Evolutionary conservation across 1,140 invertebrate genomes (phyloP), one percentile per base, ranked within the genome.

Genomic region (Theocolax elegans): DNA sequence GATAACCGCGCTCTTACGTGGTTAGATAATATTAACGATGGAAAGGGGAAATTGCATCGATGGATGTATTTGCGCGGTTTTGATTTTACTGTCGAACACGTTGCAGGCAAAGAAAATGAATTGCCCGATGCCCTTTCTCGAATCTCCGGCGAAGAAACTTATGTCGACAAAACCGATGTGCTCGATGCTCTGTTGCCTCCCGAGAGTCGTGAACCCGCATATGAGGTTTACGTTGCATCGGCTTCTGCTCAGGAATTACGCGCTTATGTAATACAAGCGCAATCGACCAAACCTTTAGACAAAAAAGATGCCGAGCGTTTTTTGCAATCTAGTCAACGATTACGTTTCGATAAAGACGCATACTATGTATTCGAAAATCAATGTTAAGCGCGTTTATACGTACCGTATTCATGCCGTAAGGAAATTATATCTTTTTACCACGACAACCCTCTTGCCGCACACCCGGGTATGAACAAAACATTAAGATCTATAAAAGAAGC

Each of bases 1-100:
- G n/a, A n/a, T n/a, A n/a, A n/a, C n/a, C n/a, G n/a, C n/a, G n/a
- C n/a, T n/a, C n/a, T n/a, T n/a, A n/a, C n/a, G n/a, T n/a, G n/a
- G n/a, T n/a, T n/a, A n/a, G n/a, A 72, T 42, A 27, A 62, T 13
- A 17, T 67, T 6, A 51, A 62, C 29, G 63, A 67, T 12, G 12
- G 1, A 12, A 63, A 70, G 27, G 38, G 72, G 7, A 80, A 81
- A 65, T 58, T 81, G 0, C 67, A 64, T 13, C 63, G 74, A 10
- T 81, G 76, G 0, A 54, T 81, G 2, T 62, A 76, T 0, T 63
- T 82, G 3, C 75, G n/a, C n/a, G n/a, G n/a, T n/a, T n/a, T n/a
- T n/a, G n/a, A n/a, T n/a, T n/a, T n/a, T n/a, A n/a, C n/a, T n/a
- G n/a, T n/a, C n/a, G n/a, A n/a, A n/a, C n/a, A n/a, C n/a, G n/a